A percentile compares a stretch with the other conserved stretches of the same genome.
These are phyloP conservation scores for Apamea anceps DNA, from an alignment of 2,888 invertebrate species.

Conservation along the genomic window DNA sequence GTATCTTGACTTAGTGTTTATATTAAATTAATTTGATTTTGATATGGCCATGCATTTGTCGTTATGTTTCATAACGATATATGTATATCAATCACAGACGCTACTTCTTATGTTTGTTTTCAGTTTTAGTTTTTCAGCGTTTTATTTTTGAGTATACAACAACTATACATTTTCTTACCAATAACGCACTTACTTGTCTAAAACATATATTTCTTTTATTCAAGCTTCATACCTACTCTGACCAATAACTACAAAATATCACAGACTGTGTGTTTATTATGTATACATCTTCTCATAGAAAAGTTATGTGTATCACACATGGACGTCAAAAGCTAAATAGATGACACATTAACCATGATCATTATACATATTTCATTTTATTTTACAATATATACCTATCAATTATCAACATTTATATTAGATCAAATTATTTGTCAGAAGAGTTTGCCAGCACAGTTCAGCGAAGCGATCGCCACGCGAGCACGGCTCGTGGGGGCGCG, in stretches of 20 bases:
- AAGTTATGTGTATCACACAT: constrained; percentile 90
- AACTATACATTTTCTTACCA: constrained; percentile 87
- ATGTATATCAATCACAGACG: constrained; percentile 89
- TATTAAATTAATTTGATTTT: constrained; percentile 86
- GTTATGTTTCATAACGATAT: constrained; percentile 85
- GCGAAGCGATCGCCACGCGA: constrained; percentile 69
- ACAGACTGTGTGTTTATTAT: constrained; percentile 90
- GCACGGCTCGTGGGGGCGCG: constrained; percentile 29
- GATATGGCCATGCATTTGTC: constrained; percentile 89
- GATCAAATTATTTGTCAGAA: constrained; percentile 86
- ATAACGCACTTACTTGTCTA: constrained; percentile 87
- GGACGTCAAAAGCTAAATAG: constrained; percentile 89
- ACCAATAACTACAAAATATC: constrained; percentile 90
- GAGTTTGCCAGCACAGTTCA: constrained; percentile 81
- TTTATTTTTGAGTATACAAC: constrained; percentile 84
- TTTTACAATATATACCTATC: constrained; percentile 82
- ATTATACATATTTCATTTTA: constrained; percentile 81
- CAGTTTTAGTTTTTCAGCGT: constrained; percentile 79
- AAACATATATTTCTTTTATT: constrained; percentile 87
- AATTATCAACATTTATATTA: constrained; percentile 83
- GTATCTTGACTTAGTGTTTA: constrained; percentile 80
- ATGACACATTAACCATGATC: constrained; percentile 88
- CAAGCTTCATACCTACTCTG: constrained; percentile 89
- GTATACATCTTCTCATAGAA: constrained; percentile 90
- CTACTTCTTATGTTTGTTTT: constrained; percentile 83